Evolutionary conservation across 2,888 invertebrate species (phyloP).

Genomic region (Tribolium freemani): DNA sequence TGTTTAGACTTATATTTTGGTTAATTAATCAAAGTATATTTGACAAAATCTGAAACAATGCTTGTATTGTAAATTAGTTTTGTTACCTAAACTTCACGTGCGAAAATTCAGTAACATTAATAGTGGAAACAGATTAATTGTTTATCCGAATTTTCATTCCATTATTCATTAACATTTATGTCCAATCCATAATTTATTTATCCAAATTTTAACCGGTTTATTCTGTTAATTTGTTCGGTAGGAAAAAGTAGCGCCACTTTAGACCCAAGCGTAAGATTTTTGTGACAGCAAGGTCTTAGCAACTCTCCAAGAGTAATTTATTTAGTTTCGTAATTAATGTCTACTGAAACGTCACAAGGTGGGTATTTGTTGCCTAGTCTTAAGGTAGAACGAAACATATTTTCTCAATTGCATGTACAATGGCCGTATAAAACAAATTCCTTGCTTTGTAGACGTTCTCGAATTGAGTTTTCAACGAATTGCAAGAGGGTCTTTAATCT

Average conservation of each 20-base stretch:
- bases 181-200: neutral
- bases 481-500: no score
- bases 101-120: no score
- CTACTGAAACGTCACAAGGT: conserved; percentile 15
- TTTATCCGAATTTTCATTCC: neutral
- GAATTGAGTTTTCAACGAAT: no score
- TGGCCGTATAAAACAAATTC: neutral
- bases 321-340: conserved; percentile 23
- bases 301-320: conserved; percentile 7
- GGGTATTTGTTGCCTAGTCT: conserved; percentile 17
- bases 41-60: no score
- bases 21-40: no score
- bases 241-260: neutral
- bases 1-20: no score
- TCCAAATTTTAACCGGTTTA: neutral
- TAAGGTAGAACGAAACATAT: conserved; percentile 1
- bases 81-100: no score
- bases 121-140: neutral
- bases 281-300: neutral
- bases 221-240: neutral
- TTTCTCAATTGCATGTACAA: conserved; percentile 2
- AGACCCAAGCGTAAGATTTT: neutral
- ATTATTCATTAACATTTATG: neutral
- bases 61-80: no score
- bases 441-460: neutral